These are phyloP conservation scores for Apis florea DNA, from an alignment of 1,140 invertebrate species.

Conservation along the genomic window DNA sequence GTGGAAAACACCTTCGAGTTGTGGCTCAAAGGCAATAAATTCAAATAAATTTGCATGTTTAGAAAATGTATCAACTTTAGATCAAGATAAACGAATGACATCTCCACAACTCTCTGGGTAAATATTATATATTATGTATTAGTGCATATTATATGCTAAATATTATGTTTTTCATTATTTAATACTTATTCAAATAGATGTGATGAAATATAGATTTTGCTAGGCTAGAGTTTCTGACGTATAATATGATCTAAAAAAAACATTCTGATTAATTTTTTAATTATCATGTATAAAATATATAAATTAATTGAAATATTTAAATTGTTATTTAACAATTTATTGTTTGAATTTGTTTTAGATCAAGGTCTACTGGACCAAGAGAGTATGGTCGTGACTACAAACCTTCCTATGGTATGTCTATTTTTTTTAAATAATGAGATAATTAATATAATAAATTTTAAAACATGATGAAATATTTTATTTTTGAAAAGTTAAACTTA, in stretches of 20 bases:
- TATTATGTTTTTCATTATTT: not conserved
- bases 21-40: conserved; percentile 59
- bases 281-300: not conserved
- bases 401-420: conserved; percentile 72
- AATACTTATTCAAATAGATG: not conserved
- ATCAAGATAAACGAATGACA: conserved; percentile 76
- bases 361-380: conserved; percentile 75
- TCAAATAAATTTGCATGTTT: conserved; percentile 79
- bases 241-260: conserved; percentile 64
- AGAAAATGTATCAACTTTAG: conserved; percentile 71
- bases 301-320: conserved; percentile 26
- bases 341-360: conserved; percentile 67
- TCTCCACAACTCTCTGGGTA: conserved; percentile 75
- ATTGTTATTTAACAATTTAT: too few relatives aligned
- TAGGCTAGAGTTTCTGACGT: conserved; percentile 77
- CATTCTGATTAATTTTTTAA: conserved; percentile 58
- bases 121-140: conserved; percentile 34
- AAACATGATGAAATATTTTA: conserved; percentile 46
- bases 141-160: not conserved
- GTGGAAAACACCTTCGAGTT: conserved; percentile 66
- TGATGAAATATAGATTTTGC: conserved; percentile 66
- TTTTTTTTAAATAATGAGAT: not conserved
- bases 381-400: conserved; percentile 75
- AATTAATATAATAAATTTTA: not conserved
- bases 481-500: conserved; percentile 64